A percentile compares a stretch with the other conserved stretches of the same genome.
phyloP scores from a whole-genome alignment of 2,888 invertebrate genomes.

The Drosophila suboccidentalis region DNA sequence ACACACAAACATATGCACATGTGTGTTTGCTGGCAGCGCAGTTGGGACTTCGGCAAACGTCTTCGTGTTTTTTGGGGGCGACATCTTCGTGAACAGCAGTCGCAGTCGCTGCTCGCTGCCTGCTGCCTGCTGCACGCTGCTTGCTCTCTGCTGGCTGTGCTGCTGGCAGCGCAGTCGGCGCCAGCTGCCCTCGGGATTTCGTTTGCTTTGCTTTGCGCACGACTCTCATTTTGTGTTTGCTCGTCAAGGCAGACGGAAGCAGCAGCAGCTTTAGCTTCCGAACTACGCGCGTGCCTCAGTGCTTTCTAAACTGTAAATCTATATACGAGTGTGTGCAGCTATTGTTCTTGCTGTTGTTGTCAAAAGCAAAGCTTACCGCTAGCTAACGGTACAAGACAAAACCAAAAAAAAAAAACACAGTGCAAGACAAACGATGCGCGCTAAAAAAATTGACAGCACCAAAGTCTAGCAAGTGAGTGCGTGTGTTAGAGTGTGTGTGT shows the following conservation, averaged over 20 bases:
- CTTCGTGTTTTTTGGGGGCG: slow-evolving; percentile 60
- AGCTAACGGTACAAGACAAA: slow-evolving; percentile 36
- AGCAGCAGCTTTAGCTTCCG: slow-evolving; percentile 65
- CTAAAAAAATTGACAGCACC: slow-evolving; percentile 36
- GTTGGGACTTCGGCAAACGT: slow-evolving; percentile 58
- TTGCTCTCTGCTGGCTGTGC: slow-evolving; percentile 24
- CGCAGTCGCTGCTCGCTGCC: slow-evolving; percentile 25
- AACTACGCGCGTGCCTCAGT: slow-evolving; percentile 45
- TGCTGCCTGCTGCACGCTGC: slow-evolving; percentile 32
- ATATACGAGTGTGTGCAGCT: slow-evolving; percentile 12
- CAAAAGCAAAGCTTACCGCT: slow-evolving; percentile 41
- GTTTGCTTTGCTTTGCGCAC: slow-evolving; percentile 76
- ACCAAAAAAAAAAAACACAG: slow-evolving; percentile 51
- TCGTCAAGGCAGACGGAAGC: slow-evolving; percentile 78
- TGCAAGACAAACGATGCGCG: slow-evolving; percentile 34
- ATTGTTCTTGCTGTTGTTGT: slow-evolving; percentile 5
- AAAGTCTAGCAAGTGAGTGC: slow-evolving; percentile 38
- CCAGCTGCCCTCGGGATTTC: slow-evolving; percentile 66
- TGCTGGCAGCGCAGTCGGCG: slow-evolving; percentile 46
- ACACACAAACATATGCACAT: slow-evolving; percentile 13
- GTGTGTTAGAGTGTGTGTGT: slow-evolving; percentile 26
- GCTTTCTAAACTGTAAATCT: too few relatives aligned
- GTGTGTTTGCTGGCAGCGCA: slow-evolving; percentile 36
- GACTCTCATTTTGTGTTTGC: slow-evolving; percentile 81
- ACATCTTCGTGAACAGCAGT: slow-evolving; percentile 53